phyloP scores from a whole-genome alignment of 2,113 vertebrate species.

The Apaloderma vittatum region DNA sequence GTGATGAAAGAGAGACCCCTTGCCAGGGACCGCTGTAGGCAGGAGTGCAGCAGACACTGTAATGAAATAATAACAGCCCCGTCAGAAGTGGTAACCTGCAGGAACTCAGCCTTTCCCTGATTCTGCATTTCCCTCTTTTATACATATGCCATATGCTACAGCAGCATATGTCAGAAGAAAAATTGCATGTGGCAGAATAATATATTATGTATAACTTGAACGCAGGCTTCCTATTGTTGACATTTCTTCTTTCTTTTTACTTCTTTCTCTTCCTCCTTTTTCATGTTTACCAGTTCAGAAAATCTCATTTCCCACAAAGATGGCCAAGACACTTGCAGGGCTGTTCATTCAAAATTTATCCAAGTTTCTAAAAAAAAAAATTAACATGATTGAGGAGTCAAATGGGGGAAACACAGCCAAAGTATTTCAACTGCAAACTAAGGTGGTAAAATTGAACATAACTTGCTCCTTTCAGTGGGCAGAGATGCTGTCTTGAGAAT shows the following conservation, averaged over 20 bases:
- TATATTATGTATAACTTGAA: background rate
- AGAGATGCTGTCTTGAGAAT: background rate
- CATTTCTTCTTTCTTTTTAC: background rate
- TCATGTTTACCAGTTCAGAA: background rate
- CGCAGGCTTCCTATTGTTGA: accelerated
- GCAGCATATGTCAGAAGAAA: background rate
- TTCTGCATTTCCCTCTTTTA: background rate
- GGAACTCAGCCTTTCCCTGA: background rate
- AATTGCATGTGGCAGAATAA: background rate
- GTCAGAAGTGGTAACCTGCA: background rate
- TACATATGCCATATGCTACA: background rate
- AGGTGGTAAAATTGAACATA: background rate
- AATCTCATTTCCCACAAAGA: background rate
- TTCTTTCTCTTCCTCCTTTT: background rate
- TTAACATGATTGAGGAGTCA: background rate
- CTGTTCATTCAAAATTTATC: background rate
- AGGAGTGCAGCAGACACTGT: background rate
- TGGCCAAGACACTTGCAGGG: background rate
- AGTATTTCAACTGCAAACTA: background rate
- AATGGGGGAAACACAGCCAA: background rate
- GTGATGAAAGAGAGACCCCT: background rate
- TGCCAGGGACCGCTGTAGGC: background rate
- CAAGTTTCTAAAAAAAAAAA: background rate
- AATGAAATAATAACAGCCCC: background rate
- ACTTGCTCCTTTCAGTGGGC: background rate